Percentiles rank a stretch among this genome's conserved stretches.
phyloP scores from a whole-genome alignment of 1,140 invertebrate genomes.

The Oscheius sp. region DNA sequence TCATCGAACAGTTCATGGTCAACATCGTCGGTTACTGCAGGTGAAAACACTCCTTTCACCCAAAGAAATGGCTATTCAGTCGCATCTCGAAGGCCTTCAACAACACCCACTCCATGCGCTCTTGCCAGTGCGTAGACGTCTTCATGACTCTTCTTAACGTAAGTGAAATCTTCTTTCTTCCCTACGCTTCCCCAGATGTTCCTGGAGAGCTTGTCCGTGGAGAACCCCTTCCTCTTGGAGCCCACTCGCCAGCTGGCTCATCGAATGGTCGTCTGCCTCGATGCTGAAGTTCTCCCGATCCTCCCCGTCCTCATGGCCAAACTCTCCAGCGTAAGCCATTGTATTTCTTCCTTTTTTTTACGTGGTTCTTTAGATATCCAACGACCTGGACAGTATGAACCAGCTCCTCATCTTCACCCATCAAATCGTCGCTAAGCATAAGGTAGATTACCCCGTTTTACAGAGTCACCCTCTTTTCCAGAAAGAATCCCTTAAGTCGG shows the following conservation, averaged over 20 bases:
- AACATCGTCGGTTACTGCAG: slow-evolving; percentile 38
- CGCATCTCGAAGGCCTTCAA: slow-evolving; percentile 39
- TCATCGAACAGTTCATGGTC: slow-evolving; percentile 24
- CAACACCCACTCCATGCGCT: slow-evolving; percentile 24
- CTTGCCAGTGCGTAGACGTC: slow-evolving; percentile 28
- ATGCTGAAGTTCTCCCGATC: slow-evolving; percentile 31
- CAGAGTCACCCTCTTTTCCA: too few relatives aligned
- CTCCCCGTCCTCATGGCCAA: slow-evolving; percentile 31
- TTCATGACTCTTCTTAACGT: slow-evolving; percentile 25
- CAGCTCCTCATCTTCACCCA: slow-evolving; percentile 36
- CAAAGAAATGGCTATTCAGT: background rate
- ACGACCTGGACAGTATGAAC: slow-evolving; percentile 30
- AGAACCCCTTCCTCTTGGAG: slow-evolving; percentile 29
- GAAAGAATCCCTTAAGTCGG: slow-evolving; percentile 19
- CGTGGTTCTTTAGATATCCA: slow-evolving; percentile 2
- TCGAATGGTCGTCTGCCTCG: slow-evolving; percentile 34
- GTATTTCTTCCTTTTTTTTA: background rate
- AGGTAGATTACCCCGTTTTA: too few relatives aligned
- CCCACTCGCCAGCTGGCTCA: slow-evolving; percentile 24
- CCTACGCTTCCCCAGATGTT: slow-evolving; percentile 4
- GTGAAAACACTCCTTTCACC: background rate
- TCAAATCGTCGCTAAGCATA: slow-evolving; percentile 38
- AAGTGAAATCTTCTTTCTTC: background rate
- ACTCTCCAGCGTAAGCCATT: background rate
- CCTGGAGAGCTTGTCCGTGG: slow-evolving; percentile 13